These are phyloP conservation scores for Rhopalosiphum padi DNA, from an alignment of 1,140 invertebrate species.

Conservation along the genomic window DNA sequence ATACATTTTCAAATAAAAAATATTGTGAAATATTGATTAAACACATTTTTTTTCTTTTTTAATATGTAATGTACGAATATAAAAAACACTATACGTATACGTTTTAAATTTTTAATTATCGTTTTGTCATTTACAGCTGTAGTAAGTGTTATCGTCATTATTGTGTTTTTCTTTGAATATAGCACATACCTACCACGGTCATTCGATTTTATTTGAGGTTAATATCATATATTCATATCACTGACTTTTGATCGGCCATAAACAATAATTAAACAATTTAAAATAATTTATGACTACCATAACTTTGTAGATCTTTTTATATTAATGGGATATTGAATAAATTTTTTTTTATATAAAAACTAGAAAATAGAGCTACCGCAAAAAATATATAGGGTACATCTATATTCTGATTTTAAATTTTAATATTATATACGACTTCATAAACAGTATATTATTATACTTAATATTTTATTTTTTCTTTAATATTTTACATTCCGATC, in stretches of 20 bases:
- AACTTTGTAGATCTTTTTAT: not conserved
- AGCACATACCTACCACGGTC: not conserved
- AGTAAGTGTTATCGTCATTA: not conserved
- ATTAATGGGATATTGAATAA: not conserved
- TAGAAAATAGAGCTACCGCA: not conserved
- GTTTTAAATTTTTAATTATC: not conserved
- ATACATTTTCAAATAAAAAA: not conserved
- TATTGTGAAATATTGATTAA: not conserved
- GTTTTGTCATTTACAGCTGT: not conserved
- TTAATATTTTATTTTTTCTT: not conserved
- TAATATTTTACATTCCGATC: not conserved
- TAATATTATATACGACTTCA: not conserved
- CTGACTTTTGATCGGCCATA: not conserved
- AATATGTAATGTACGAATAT: not conserved
- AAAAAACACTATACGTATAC: not conserved
- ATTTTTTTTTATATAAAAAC: not conserved
- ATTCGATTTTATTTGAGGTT: not conserved
- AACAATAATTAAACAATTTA: not conserved
- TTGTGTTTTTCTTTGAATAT: not conserved
- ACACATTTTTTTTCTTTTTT: not conserved
- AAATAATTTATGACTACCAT: not conserved
- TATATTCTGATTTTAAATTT: not conserved
- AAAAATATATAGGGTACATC: not conserved
- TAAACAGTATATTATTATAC: not conserved
- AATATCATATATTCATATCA: not conserved